These are phyloP conservation scores for Actinostola sp. DNA, from an alignment of 92 coral and sea anemone species.

Conservation along the genomic window DNA sequence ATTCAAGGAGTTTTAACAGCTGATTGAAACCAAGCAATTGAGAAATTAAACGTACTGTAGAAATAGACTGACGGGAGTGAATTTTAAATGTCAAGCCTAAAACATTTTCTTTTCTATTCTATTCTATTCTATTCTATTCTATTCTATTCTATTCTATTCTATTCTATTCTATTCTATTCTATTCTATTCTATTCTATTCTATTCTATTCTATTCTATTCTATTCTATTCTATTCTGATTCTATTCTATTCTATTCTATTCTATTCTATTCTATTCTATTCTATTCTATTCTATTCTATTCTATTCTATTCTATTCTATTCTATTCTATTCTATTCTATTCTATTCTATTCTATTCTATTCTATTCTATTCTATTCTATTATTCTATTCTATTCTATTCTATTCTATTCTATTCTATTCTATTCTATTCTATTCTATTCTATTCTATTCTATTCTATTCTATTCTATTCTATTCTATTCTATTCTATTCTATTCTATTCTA, in stretches of 20 bases:
- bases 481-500: conserved; percentile 18
- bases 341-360: conserved; percentile 18
- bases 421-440: conserved; percentile 10
- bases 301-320: conserved; percentile 10
- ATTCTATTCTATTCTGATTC: conserved; percentile 15
- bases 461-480: conserved; percentile 18
- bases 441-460: conserved; percentile 14
- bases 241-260: conserved; percentile 12
- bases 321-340: conserved; percentile 12
- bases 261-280: conserved; percentile 12
- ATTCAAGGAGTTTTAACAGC: no score
- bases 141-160: no score
- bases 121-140: no score
- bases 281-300: conserved; percentile 14
- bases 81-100: no score
- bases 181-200: background rate
- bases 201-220: background rate
- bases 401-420: conserved; percentile 12
- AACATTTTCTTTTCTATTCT: no score
- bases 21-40: no score
- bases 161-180: background rate
- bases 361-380: conserved; percentile 4
- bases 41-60: no score
- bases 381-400: conserved; percentile 16
- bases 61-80: no score